Evolutionary conservation across 2,797 vertebrate genomes (phyloP), one percentile per base, ranked within the genome.

Genomic region (Pseudocheirus occidentalis): DNA sequence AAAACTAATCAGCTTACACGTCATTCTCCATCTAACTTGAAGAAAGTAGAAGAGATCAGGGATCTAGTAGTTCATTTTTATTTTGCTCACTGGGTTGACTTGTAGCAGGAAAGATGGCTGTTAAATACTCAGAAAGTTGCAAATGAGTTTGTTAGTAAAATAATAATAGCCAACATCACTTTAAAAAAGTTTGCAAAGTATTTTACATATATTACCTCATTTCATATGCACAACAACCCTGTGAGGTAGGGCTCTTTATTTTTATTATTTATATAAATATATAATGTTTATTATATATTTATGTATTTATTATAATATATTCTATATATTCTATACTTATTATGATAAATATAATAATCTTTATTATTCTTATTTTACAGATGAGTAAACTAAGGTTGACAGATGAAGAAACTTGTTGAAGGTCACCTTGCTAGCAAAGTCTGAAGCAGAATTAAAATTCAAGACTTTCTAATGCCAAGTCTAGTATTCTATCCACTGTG

Each of bases 21-120:
- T 90, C 18, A 91, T 93, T 92, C 58, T 90, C 95, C 52, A 62
- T 95, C 46, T 94, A 95, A 28, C 5, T 87, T 90, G 92, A 93
- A 92, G 95, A 73, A 34, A 90, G 90, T 18, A 95, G 53, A 55
- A 89, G 53, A 9, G 93, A 92, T n/a, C 52, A 24, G 66, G 59
- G 54, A 34, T 27, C 34, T 92, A 92, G n/a, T 27, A 81, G 57
- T 90, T 93, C 62, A 93, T 95, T 81, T 12, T 34, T 91, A 14
- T 92, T 94, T 95, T 21, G 66, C 55, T 81, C 59, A 57, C 53
- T 81, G 73, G 40, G 18, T 81, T 46, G 66, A 81, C 14, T 40
- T 81, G n/a, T 81, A 46, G 2, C n/a, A 81, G 6, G 6, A 81
- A 46, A 81, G n/a, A 46, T 73, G n/a, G n/a, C 66, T 73, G n/a